Base-by-base conservation (phyloP, 1,140 invertebrate genomes). In the Chymomyza costata region DNA sequence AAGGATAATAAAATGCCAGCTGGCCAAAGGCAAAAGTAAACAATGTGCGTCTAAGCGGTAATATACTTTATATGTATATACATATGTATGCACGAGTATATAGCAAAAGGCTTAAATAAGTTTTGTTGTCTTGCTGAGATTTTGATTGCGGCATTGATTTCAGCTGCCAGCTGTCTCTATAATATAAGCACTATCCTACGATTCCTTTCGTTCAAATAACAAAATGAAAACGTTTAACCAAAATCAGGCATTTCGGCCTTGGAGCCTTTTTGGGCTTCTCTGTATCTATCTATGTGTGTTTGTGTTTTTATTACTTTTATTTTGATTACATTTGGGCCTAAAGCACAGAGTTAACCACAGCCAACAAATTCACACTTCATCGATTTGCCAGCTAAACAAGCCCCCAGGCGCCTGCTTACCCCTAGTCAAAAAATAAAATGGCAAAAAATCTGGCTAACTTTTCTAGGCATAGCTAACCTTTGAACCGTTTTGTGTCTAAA, bases 91-190 rank as follows among this genome's bases (percentile, higher is more conserved):
- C n/a, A 34, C 3, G 3, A n/a, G 8, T 34, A 5, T 34, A 14
- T 14, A 18, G 21, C 32, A 19, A 64, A 73, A 67, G 68, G 68
- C 63, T 73, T 67, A 67, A 64, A 64, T 41, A 46, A 58, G 56
- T 59, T 53, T 47, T 39, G 31, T 1, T 35, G 47, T 43, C 32
- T 40, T 56, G 58, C 58, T 50, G 56, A 56, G 46, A 61, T 61
- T 71, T 71, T 65, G 67, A 66, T 73, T 73, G 68, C 39, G 63
- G 68, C 63, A 73, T 73, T 73, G 68, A 73, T 73, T 66, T 73
- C 63, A 73, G 47, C 57, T 34, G 3, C 32, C 13, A n/a, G 32
- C 8, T 34, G 8, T 51, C 35, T n/a, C n/a, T n/a, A n/a, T n/a
- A n/a, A n/a, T n/a, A n/a, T n/a, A n/a, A n/a, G n/a, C n/a, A n/a